These are phyloP conservation scores for Myiopsitta monachus DNA, from an alignment of 2,113 vertebrate genomes.

Conservation along the genomic window DNA sequence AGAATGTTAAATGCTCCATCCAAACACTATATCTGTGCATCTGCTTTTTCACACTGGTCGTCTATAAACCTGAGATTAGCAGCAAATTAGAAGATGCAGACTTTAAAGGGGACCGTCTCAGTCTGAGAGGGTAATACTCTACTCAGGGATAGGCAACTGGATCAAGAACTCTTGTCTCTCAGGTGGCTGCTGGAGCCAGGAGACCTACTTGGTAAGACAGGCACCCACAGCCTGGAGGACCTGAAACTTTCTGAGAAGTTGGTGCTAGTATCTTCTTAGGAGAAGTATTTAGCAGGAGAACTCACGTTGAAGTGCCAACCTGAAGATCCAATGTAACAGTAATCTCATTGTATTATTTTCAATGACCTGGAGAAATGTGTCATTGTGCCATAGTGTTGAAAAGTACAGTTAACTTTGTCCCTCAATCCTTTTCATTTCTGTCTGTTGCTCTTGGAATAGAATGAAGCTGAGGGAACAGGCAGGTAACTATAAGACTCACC, in stretches of 20 bases:
- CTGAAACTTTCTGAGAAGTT: neutral
- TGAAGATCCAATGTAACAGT: rapidly evolving
- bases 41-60: neutral
- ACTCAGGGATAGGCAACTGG: neutral
- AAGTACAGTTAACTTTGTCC: neutral
- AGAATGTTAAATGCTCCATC: neutral
- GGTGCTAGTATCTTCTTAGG: neutral
- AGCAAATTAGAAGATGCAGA: neutral
- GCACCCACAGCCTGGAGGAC: rapidly evolving
- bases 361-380: neutral
- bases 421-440: neutral
- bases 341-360: neutral
- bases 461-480: neutral
- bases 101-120: neutral
- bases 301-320: neutral
- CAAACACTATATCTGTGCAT: neutral
- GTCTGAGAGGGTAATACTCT: neutral
- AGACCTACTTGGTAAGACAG: neutral
- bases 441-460: neutral
- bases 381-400: neutral
- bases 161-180: neutral
- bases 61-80: neutral
- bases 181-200: neutral
- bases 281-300: neutral
- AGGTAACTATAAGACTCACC: neutral